A percentile compares a stretch with the other conserved stretches of the same genome.
Evolutionary conservation across 2,113 vertebrate genomes (phyloP).

Genomic region (Pteruthius melanotis): DNA sequence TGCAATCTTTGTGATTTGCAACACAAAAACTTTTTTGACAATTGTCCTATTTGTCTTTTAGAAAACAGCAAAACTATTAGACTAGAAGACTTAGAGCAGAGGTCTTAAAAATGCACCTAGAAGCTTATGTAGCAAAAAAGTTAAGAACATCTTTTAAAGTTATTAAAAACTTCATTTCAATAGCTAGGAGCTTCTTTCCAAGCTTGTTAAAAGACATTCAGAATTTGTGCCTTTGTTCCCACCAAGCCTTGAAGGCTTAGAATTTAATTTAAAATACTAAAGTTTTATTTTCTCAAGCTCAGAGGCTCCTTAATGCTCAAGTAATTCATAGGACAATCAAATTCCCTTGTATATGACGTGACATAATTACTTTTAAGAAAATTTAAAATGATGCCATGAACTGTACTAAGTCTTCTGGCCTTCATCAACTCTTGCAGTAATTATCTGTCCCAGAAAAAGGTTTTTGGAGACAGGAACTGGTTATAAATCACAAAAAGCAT

Average conservation of each 20-base stretch:
- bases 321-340: neutral
- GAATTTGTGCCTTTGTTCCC: neutral
- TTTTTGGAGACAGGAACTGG: neutral
- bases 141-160: neutral
- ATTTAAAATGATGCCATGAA: neutral
- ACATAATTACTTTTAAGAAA: slow-evolving; percentile 20
- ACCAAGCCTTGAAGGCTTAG: slow-evolving; percentile 12
- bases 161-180: neutral
- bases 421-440: neutral
- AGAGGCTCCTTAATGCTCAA: neutral
- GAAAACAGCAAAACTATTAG: slow-evolving; percentile 3
- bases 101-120: neutral
- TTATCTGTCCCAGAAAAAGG: neutral
- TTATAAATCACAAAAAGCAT: neutral
- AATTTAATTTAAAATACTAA: slow-evolving; percentile 12
- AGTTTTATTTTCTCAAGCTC: slow-evolving; percentile 14
- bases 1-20: neutral
- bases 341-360: neutral
- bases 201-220: neutral
- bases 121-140: slow-evolving; percentile 1
- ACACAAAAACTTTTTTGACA: neutral
- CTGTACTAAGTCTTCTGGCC: neutral
- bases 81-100: neutral
- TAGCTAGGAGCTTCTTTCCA: slow-evolving; percentile 2
- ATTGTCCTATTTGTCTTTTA: neutral